A percentile compares a stretch with the other conserved stretches of the same genome.
These are phyloP conservation scores for Galleria mellonella DNA, from an alignment of 1,140 invertebrate genomes.

Conservation along the genomic window DNA sequence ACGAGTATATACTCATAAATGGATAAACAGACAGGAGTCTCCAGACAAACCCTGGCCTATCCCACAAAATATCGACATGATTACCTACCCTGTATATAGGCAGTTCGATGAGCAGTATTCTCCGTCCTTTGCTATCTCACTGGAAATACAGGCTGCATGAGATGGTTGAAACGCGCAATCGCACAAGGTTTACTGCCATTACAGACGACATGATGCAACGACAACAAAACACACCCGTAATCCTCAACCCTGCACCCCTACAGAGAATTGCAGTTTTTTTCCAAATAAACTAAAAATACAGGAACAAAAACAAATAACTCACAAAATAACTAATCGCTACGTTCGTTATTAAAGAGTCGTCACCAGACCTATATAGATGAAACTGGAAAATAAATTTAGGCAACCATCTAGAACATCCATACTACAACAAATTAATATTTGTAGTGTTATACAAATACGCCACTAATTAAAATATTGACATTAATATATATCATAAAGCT, in stretches of 20 bases:
- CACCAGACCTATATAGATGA: too few species aligned
- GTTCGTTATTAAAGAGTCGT: too few species aligned
- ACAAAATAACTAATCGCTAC: too few species aligned
- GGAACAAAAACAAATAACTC: too few species aligned
- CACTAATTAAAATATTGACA: too few species aligned
- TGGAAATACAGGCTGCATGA: constrained; percentile 25
- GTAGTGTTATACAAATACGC: too few species aligned
- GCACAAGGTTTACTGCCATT: constrained; percentile 14
- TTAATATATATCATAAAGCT: too few species aligned
- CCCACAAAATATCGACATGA: constrained; percentile 66
- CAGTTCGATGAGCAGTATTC: constrained; percentile 42
- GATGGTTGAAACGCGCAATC: constrained; percentile 42
- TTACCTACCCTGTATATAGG: constrained; percentile 47
- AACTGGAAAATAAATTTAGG: too few species aligned
- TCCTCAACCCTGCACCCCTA: constrained; percentile 6
- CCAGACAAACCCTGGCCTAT: constrained; percentile 42
- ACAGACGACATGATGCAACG: constrained; percentile 9
- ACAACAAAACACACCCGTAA: constrained; percentile 5
- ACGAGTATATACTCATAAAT: constrained; percentile 19
- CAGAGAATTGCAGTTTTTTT: too few species aligned
- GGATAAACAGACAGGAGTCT: constrained; percentile 29
- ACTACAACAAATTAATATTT: too few species aligned
- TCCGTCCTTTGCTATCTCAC: constrained; percentile 49
- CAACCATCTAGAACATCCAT: too few species aligned
- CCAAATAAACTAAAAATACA: too few species aligned